Percentiles rank a stretch among this genome's conserved stretches.
These are phyloP conservation scores for Cynopterus sphinx DNA, from an alignment of 2,797 vertebrate species.

Conservation along the genomic window DNA sequence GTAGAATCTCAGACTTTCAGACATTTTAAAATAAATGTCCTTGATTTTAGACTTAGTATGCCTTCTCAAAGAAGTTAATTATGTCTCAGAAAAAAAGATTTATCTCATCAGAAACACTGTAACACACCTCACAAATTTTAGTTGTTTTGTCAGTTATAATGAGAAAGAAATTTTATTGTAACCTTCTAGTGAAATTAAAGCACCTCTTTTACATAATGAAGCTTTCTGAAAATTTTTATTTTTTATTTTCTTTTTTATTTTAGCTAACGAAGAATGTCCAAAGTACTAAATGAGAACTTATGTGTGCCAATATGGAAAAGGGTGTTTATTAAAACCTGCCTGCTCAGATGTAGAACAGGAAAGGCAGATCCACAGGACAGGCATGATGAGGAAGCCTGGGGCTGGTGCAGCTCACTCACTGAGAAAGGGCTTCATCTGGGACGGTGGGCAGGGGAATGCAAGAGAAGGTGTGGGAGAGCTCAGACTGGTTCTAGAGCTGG, in stretches of 20 bases:
- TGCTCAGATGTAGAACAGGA: not conserved
- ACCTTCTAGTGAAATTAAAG: constrained; percentile 62
- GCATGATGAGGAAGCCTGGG: accelerated
- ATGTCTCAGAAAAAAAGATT: constrained; percentile 68
- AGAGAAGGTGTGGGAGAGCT: not conserved
- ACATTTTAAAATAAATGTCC: constrained; percentile 67
- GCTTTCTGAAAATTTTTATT: constrained; percentile 14
- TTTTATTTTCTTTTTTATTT: constrained; percentile 24
- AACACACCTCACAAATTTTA: constrained; percentile 47
- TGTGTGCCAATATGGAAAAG: not conserved
- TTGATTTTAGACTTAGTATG: constrained; percentile 53
- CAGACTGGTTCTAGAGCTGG: not conserved
- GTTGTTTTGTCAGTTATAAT: constrained; percentile 62
- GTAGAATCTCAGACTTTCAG: constrained; percentile 29
- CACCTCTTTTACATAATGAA: constrained; percentile 65
- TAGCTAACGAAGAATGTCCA: constrained; percentile 14
- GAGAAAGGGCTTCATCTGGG: too few species aligned
- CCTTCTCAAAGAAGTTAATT: constrained; percentile 73
- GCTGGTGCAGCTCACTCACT: accelerated
- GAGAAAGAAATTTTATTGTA: constrained; percentile 59
- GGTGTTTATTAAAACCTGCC: not conserved
- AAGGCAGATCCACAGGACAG: not conserved
- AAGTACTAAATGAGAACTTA: constrained; percentile 11
- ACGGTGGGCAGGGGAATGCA: not conserved
- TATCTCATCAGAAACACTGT: constrained; percentile 60